Evolutionary conservation across 1,140 invertebrate species (phyloP).

Genomic region (Nephila pilipes): DNA sequence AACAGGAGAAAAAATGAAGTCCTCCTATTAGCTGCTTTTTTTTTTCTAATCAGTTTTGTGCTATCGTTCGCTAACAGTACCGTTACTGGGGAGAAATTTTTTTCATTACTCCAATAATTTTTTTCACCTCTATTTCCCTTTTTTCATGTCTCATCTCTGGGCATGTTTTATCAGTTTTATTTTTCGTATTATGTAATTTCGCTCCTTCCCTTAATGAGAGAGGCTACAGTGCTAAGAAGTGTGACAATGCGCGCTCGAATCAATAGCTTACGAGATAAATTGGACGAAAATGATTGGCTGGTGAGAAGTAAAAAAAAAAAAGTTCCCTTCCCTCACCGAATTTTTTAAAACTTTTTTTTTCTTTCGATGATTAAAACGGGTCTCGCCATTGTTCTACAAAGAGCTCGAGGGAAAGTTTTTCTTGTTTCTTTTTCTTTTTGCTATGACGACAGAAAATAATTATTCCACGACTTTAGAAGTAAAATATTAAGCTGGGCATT

Average conservation of each 20-base stretch:
- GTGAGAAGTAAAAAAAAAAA: constrained; percentile 23
- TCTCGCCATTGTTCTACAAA: constrained; percentile 51
- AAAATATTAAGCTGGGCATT: constrained; percentile 57
- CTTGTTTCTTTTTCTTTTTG: neutral
- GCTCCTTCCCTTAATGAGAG: constrained; percentile 62
- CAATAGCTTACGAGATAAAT: constrained; percentile 75
- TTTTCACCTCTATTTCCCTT: neutral
- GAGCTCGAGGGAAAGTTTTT: constrained; percentile 44
- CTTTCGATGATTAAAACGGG: constrained; percentile 59
- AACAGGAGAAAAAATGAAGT: constrained; percentile 12
- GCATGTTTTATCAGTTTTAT: constrained; percentile 72
- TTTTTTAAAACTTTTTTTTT: constrained; percentile 48
- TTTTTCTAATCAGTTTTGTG: constrained; percentile 57
- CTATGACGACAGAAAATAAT: constrained; percentile 61
- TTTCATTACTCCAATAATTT: constrained; percentile 62
- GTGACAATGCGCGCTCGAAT: constrained; percentile 74
- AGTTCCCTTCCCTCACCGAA: constrained; percentile 20
- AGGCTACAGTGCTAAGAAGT: constrained; percentile 59
- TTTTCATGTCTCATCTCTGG: constrained; percentile 53
- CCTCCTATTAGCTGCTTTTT: constrained; percentile 68
- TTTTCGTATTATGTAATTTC: constrained; percentile 69
- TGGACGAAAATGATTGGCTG: constrained; percentile 74
- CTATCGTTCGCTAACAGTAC: constrained; percentile 59
- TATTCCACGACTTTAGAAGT: constrained; percentile 34
- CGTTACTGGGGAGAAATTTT: neutral